Evolutionary conservation across 2,797 vertebrate species (phyloP).

Genomic region (Fundulus diaphanus): DNA sequence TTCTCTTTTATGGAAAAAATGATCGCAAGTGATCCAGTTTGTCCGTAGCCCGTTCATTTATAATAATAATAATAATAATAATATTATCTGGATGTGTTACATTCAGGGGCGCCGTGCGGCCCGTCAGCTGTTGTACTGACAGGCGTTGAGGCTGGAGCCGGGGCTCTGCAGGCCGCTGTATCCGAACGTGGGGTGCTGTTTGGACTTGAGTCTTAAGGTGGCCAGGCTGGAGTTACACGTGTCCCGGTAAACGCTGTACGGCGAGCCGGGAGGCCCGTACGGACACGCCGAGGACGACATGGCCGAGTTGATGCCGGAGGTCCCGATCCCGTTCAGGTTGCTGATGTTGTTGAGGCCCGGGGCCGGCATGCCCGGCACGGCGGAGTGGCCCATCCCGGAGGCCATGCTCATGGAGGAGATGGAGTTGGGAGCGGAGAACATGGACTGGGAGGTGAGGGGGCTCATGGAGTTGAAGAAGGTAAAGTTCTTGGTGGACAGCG

Average conservation of each 20-base stretch:
- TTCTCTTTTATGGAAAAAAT: slow-evolving; percentile 62
- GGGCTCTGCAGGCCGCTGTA: slow-evolving; percentile 95
- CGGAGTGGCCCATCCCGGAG: slow-evolving; percentile 92
- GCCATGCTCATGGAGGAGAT: slow-evolving; percentile 99
- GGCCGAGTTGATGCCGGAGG: slow-evolving; percentile 92
- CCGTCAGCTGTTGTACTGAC: slow-evolving; percentile 98
- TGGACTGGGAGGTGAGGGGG: slow-evolving; percentile 95
- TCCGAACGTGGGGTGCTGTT: slow-evolving; percentile 96
- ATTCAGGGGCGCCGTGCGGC: slow-evolving; percentile 11
- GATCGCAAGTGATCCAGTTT: slow-evolving; percentile 92
- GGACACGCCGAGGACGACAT: slow-evolving; percentile 95
- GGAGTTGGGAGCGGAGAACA: slow-evolving; percentile 96
- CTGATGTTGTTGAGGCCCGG: slow-evolving; percentile 96
- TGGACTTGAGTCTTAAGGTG: slow-evolving; percentile 97
- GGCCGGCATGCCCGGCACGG: slow-evolving; percentile 91
- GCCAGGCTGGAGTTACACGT: slow-evolving; percentile 97
- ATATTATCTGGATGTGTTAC: slow-evolving; percentile 16
- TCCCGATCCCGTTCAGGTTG: slow-evolving; percentile 91
- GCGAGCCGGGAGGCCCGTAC: slow-evolving; percentile 92
- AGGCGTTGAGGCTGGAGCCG: slow-evolving; percentile 92
- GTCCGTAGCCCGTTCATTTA: slow-evolving; percentile 51
- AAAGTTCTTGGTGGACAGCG: slow-evolving; percentile 96
- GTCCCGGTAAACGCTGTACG: slow-evolving; percentile 98
- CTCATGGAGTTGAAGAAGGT: slow-evolving; percentile 99
- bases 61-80: no score